These are phyloP conservation scores for Drosophila asahinai DNA, from an alignment of 1,140 invertebrate species.

Conservation along the genomic window DNA sequence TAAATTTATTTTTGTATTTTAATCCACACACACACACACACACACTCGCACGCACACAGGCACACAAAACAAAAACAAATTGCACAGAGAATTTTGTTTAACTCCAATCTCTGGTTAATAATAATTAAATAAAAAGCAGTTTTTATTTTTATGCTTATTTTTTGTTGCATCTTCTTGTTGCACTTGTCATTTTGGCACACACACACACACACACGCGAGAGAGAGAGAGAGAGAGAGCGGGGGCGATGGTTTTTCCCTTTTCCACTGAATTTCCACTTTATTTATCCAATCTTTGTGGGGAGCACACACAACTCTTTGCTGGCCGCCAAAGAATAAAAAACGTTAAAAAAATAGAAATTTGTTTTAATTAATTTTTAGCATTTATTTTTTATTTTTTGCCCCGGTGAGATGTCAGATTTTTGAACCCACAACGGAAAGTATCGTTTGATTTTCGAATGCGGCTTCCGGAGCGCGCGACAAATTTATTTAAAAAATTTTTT, in stretches of 20 bases:
- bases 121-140: background rate
- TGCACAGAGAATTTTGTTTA: background rate
- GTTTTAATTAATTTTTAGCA: background rate
- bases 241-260: slow-evolving; percentile 13
- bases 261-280: slow-evolving; percentile 20
- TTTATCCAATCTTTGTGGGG: slow-evolving; percentile 28
- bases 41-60: slow-evolving; percentile 11
- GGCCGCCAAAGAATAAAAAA: slow-evolving; percentile 24
- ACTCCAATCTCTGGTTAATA: background rate
- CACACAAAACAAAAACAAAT: slow-evolving; percentile 31
- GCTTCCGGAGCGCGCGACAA: slow-evolving; percentile 23
- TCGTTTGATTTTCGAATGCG: slow-evolving; percentile 13
- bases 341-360: slow-evolving; percentile 21
- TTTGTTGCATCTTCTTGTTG: slow-evolving; percentile 24
- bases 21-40: background rate
- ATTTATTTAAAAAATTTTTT: slow-evolving; percentile 3
- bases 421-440: slow-evolving; percentile 20
- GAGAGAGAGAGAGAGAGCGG: slow-evolving; percentile 5
- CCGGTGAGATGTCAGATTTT: background rate
- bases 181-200: slow-evolving; percentile 35
- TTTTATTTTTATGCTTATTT: background rate
- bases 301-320: slow-evolving; percentile 16
- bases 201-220: slow-evolving; percentile 1
- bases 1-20: background rate
- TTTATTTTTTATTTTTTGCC: background rate